Conservation (phyloP, 1,140 invertebrate species). For the Mercenaria mercenaria region DNA sequence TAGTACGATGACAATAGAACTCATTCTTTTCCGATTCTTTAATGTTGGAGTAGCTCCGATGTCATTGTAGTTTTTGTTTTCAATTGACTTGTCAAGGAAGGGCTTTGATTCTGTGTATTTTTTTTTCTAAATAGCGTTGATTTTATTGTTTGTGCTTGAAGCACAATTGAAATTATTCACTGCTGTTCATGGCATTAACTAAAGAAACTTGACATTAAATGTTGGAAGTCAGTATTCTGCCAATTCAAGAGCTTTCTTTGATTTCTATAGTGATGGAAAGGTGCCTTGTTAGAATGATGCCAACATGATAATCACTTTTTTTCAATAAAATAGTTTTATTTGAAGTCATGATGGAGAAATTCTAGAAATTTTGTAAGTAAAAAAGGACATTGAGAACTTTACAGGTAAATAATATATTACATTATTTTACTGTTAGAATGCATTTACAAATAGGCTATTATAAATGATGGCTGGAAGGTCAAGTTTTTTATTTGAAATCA, state of each 20-base stretch:
- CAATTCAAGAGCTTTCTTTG: not conserved
- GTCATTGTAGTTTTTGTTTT: not conserved
- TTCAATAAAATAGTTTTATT: too few species aligned
- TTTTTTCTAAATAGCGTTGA: not conserved
- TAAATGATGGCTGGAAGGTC: too few species aligned
- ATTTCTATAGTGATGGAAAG: not conserved
- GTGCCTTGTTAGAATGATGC: not conserved
- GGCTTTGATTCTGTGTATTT: not conserved
- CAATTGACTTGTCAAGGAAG: not conserved
- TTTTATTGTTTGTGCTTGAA: slow-evolving; percentile 15
- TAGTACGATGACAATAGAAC: not conserved
- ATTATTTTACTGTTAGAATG: too few species aligned
- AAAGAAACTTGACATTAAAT: not conserved
- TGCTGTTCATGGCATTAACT: not conserved
- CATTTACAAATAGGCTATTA: too few species aligned
- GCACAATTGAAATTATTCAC: not conserved
- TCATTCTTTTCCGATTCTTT: not conserved
- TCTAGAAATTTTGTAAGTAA: too few species aligned
- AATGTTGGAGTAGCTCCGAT: not conserved
- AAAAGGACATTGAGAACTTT: too few species aligned
- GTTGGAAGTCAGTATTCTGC: not conserved
- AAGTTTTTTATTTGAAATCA: too few species aligned
- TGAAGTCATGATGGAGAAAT: too few species aligned
- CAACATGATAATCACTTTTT: not conserved
- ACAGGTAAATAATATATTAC: too few species aligned